These are phyloP conservation scores for Triplophysa tibetana DNA, from an alignment of 2,113 vertebrate genomes.

Conservation along the genomic window DNA sequence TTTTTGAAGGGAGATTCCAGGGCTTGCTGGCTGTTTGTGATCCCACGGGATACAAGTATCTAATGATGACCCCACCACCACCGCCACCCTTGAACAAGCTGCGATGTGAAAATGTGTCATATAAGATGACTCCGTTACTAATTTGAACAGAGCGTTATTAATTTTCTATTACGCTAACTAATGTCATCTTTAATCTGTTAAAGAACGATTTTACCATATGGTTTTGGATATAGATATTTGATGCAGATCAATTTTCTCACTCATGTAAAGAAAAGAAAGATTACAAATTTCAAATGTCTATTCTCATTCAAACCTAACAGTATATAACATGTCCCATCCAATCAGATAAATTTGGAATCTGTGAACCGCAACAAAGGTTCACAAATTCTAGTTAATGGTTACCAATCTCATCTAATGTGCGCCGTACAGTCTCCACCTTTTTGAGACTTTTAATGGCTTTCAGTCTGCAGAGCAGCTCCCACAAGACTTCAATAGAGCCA, in stretches of 20 bases:
- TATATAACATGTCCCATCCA: too few species aligned
- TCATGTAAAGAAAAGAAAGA: background rate
- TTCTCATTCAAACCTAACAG: too few species aligned
- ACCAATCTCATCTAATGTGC: constrained; percentile 25
- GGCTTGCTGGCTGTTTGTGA: background rate
- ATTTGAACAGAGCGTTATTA: constrained; percentile 36
- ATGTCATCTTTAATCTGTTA: constrained; percentile 5
- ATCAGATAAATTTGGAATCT: too few species aligned
- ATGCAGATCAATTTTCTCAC: background rate
- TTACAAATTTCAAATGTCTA: too few species aligned
- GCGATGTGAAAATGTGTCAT: constrained; percentile 27
- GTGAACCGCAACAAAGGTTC: background rate
- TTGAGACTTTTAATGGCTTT: constrained; percentile 30
- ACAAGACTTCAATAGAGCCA: constrained; percentile 29
- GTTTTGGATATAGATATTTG: background rate
- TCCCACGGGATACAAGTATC: constrained; percentile 16
- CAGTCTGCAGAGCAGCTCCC: constrained; percentile 7
- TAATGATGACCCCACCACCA: background rate
- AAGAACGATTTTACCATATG: background rate
- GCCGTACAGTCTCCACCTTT: background rate
- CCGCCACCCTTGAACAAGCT: background rate
- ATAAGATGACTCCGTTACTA: constrained; percentile 24
- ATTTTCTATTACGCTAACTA: constrained; percentile 12
- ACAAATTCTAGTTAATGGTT: constrained; percentile 24
- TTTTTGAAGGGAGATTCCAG: constrained; percentile 19